Conservation (phyloP, 2,113 vertebrate genomes). For the Halcyon senegalensis region DNA sequence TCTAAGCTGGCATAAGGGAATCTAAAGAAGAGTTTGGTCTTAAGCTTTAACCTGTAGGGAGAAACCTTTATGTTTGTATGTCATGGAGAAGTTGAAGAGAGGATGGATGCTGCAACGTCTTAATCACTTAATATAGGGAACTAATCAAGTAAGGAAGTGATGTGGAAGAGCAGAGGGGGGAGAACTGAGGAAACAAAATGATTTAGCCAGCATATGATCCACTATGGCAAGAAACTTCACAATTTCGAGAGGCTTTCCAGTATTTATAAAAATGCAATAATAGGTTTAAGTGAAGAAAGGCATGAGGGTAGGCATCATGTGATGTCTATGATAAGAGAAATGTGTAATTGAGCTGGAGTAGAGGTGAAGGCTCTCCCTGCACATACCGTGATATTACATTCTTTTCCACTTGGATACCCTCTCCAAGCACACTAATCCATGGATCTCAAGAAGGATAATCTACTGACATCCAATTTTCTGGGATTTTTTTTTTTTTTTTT, state of each 20-base stretch:
- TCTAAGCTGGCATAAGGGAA: not conserved
- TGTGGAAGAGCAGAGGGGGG: not conserved
- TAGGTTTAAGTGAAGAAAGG: conserved; percentile 35
- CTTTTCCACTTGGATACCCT: conserved; percentile 63
- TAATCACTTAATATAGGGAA: not conserved
- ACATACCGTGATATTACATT: conserved; percentile 25
- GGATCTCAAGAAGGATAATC: conserved; percentile 65
- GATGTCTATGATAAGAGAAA: conserved; percentile 49
- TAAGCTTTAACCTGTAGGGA: not conserved
- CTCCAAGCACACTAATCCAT: conserved; percentile 62
- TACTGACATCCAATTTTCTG: conserved; percentile 68
- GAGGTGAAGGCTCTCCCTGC: not conserved
- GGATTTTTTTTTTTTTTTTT: conserved; percentile 16
- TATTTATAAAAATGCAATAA: conserved; percentile 45
- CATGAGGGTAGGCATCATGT: not conserved
- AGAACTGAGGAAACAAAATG: not conserved
- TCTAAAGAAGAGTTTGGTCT: not conserved
- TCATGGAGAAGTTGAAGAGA: not conserved
- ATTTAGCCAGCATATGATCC: not conserved
- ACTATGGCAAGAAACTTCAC: not conserved
- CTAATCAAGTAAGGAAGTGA: not conserved
- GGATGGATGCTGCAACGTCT: not conserved
- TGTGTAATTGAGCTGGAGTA: conserved; percentile 31
- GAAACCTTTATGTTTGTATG: not conserved
- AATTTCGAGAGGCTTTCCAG: conserved; percentile 35